A percentile compares a stretch with the other conserved stretches of the same genome.
Evolutionary conservation across 2,888 invertebrate species (phyloP).

Genomic region (Rhopalosiphum nymphaeae): DNA sequence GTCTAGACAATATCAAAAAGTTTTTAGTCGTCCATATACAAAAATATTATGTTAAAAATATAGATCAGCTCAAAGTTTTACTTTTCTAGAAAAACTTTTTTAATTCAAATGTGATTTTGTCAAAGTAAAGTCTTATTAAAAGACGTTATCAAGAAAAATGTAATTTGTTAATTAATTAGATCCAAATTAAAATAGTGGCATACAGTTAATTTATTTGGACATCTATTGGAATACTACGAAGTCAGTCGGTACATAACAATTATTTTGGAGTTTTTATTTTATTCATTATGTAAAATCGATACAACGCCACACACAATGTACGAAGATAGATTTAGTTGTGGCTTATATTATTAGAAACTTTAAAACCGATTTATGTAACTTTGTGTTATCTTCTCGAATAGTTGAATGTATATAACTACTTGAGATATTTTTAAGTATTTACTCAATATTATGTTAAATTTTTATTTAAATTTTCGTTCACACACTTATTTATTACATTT

Average conservation of each 20-base stretch:
- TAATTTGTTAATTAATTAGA: background rate
- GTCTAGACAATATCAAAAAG: conserved; percentile 70
- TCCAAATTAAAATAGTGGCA: background rate
- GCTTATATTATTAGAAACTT: background rate
- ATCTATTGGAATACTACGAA: background rate
- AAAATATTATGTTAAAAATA: background rate
- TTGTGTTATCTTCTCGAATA: background rate
- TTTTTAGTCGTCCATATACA: background rate
- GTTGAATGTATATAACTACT: background rate
- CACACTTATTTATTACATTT: background rate
- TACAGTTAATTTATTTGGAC: background rate
- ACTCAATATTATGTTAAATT: background rate
- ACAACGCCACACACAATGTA: background rate
- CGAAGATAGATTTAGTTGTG: background rate
- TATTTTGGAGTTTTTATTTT: background rate
- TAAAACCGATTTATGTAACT: no score
- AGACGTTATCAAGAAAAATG: background rate
- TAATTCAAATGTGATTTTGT: background rate
- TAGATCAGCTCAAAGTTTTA: background rate
- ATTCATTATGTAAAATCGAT: background rate
- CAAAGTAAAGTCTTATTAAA: background rate
- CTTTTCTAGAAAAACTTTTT: background rate
- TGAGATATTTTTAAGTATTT: background rate
- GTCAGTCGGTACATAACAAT: background rate
- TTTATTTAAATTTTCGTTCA: background rate